Evolutionary conservation across 1,140 invertebrate genomes (phyloP), one percentile per base, ranked within the genome.

Genomic region (Papilio polyxenes): DNA sequence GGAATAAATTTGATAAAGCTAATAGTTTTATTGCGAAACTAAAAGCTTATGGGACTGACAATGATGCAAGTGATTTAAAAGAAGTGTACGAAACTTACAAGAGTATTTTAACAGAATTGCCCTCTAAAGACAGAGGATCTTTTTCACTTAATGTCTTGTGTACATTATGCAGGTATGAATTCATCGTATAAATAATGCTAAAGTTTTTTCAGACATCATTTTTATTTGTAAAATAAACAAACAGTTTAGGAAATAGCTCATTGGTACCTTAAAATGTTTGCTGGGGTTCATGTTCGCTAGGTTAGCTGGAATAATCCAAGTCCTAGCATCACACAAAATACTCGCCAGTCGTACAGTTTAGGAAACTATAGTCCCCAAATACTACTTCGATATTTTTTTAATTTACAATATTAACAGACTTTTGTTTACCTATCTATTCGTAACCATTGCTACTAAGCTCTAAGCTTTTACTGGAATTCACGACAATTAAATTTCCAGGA

Each of bases 71-170:
- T 81, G 86, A 93, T 85, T 86, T 93, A 75, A 81, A 82, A 0
- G 82, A 86, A 82, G 82, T 86, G 80, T 86, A 80, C 49, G 77
- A 84, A 13, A 85, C 90, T 62, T 92, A 87, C 77, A 86, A 86
- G 75, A 82, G 37, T 56, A 85, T 92, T 80, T 78, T 85, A n/a
- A 75, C 69, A 0, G 89, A 84, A 59, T 88, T 92, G 80, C 17
- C 84, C 9, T n/a, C 81, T 4, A 90, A 91, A 62, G 92, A 92
- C 51, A 87, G 82, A 75, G 86, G 84, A 11, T n/a, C 85, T 2
- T 91, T 93, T 65, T 88, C 90, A 10, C 82, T 93, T 5, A 93
- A 92, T 76, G 87, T 92, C 7, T 80, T 93, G 10, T 92, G 91
- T 84, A 89, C 88, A 81, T 80, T 93, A 51, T 92, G 91, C 91